phyloP scores from a whole-genome alignment of 2,888 invertebrate species.

The Temnothorax rugatulus region DNA sequence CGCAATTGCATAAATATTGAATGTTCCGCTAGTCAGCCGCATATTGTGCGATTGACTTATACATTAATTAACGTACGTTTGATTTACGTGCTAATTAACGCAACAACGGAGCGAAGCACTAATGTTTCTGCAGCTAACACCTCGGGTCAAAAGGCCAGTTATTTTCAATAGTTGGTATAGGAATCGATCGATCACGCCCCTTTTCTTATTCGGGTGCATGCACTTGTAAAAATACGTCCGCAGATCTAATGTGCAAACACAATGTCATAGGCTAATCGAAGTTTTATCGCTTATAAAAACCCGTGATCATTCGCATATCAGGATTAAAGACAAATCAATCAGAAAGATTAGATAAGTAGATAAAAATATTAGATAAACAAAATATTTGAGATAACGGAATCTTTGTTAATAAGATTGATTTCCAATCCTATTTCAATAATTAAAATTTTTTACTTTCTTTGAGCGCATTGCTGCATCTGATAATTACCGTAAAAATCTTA shows the following conservation, averaged over 20 bases:
- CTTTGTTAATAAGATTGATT: background rate
- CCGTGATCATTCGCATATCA: conserved; percentile 14
- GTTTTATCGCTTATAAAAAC: background rate
- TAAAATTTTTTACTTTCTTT: background rate
- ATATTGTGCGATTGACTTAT: conserved; percentile 50
- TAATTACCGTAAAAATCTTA: background rate
- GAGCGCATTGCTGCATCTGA: background rate
- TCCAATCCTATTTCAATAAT: background rate
- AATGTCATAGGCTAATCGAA: conserved; percentile 6
- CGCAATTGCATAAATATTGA: conserved; percentile 29
- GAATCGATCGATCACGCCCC: conserved; percentile 30
- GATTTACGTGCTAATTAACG: conserved; percentile 46
- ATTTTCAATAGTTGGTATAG: conserved; percentile 20
- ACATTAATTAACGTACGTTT: conserved; percentile 43
- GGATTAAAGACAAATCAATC: background rate
- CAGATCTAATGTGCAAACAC: background rate
- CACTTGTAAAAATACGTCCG: conserved; percentile 21
- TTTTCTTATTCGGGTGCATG: conserved; percentile 26
- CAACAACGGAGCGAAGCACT: background rate
- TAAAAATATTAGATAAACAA: background rate
- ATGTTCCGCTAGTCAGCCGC: conserved; percentile 1
- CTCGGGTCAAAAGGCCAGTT: conserved; percentile 47
- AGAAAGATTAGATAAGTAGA: background rate
- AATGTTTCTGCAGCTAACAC: conserved; percentile 38
- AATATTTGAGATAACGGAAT: background rate